Evolutionary conservation across 2,888 invertebrate genomes (phyloP).

Genomic region (Nomada lathburiana): DNA sequence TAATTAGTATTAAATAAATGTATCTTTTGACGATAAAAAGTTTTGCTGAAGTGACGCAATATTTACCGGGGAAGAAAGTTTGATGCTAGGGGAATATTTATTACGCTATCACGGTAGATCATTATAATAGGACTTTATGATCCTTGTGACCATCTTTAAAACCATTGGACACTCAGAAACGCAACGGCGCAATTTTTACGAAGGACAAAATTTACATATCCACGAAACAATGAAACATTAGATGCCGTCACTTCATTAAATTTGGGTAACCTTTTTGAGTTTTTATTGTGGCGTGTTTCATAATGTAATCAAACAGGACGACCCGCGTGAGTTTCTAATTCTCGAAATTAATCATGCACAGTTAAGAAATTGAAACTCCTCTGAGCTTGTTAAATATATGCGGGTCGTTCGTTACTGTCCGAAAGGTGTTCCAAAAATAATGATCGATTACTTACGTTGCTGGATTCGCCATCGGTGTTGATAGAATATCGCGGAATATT

Average conservation of each 20-base stretch:
- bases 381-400: constrained; percentile 38
- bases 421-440: not conserved
- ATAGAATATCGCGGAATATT: not conserved
- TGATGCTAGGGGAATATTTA: constrained; percentile 37
- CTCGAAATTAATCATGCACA: constrained; percentile 47
- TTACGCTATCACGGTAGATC: constrained; percentile 29
- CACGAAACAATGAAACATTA: constrained; percentile 1
- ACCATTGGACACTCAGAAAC: constrained; percentile 19
- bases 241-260: constrained; percentile 36
- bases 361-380: constrained; percentile 3
- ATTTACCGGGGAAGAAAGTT: constrained; percentile 1
- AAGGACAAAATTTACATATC: constrained; percentile 59
- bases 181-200: constrained; percentile 16
- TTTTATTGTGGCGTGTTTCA: constrained; percentile 40
- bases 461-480: not conserved
- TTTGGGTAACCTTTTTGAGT: constrained; percentile 4
- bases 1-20: too few relatives aligned
- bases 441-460: not conserved
- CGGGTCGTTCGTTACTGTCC: constrained; percentile 16
- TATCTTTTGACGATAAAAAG: too few relatives aligned
- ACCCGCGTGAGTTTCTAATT: constrained; percentile 30
- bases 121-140: constrained; percentile 32
- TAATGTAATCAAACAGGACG: constrained; percentile 36
- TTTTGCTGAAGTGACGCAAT: too few relatives aligned
- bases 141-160: constrained; percentile 20